phyloP scores from a whole-genome alignment of 1,140 invertebrate genomes.

The Cheumatopsyche charites region DNA sequence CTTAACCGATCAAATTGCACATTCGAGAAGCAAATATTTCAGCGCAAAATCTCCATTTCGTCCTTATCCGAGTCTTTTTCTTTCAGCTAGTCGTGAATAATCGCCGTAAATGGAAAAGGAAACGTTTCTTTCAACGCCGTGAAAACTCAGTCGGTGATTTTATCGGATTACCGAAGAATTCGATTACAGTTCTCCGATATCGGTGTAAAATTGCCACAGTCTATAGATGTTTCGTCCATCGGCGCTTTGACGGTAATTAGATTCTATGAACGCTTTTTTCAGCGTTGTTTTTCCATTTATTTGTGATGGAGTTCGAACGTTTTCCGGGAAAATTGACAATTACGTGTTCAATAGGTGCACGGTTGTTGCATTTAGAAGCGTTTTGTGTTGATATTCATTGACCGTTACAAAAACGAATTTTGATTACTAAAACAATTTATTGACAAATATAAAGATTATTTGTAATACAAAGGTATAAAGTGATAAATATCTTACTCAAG shows the following conservation, averaged over 20 bases:
- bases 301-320: too few species aligned
- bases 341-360: too few species aligned
- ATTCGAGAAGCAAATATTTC: too few species aligned
- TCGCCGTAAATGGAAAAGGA: not conserved
- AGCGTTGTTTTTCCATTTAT: not conserved
- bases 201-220: not conserved
- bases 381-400: too few species aligned
- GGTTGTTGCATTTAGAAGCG: too few species aligned
- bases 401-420: too few species aligned
- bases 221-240: too few species aligned
- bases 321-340: not conserved
- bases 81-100: too few species aligned
- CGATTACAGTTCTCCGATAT: conserved; percentile 5
- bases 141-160: not conserved
- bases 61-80: too few species aligned
- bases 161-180: conserved; percentile 4
- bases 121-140: not conserved
- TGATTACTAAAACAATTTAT: conserved; percentile 14
- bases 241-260: not conserved
- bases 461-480: conserved; percentile 22
- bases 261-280: conserved; percentile 5
- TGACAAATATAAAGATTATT: conserved; percentile 26
- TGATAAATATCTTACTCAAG: conserved; percentile 13
- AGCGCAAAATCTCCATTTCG: too few species aligned
- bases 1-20: too few species aligned